Conservation (phyloP, 2,797 vertebrate species). For the Lutjanus argentimaculatus region DNA sequence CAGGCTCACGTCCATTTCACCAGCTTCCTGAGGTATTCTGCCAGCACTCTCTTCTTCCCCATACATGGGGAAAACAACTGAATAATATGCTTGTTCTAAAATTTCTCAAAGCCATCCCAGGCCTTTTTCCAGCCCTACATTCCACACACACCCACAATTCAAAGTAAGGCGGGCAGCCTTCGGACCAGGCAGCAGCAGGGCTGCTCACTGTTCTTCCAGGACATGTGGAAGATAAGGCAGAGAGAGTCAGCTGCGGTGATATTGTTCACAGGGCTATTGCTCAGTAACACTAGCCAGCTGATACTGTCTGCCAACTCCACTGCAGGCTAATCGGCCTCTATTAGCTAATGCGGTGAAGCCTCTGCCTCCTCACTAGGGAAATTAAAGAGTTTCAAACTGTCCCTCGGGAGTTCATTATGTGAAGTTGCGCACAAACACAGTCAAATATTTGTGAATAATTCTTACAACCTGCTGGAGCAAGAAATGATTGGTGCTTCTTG, state of each 20-base stretch:
- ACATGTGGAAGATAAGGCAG: conserved; percentile 61
- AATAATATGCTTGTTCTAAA: conserved; percentile 62
- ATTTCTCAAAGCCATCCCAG: conserved; percentile 45
- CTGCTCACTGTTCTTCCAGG: conserved; percentile 45
- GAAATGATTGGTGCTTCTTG: neutral
- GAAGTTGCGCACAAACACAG: conserved; percentile 30
- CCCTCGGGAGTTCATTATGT: conserved; percentile 31
- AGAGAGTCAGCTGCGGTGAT: conserved; percentile 43
- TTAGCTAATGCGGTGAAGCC: conserved; percentile 44
- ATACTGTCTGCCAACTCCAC: conserved; percentile 56
- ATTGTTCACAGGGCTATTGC: conserved; percentile 30
- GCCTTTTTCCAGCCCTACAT: conserved; percentile 53
- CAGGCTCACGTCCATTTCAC: conserved; percentile 35
- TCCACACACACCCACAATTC: conserved; percentile 65
- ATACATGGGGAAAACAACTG: conserved; percentile 53
- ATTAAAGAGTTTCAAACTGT: conserved; percentile 42
- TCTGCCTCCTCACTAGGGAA: conserved; percentile 39
- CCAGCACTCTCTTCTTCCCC: conserved; percentile 45
- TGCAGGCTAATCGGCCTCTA: conserved; percentile 48
- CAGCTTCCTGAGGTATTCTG: conserved; percentile 37
- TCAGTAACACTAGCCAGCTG: conserved; percentile 54
- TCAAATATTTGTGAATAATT: conserved; percentile 27
- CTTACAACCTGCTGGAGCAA: conserved; percentile 26
- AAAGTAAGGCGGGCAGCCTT: conserved; percentile 39
- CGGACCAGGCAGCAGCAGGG: conserved; percentile 33